Evolutionary conservation across 2,113 vertebrate species (phyloP).

Genomic region (Bufo gargarizans): DNA sequence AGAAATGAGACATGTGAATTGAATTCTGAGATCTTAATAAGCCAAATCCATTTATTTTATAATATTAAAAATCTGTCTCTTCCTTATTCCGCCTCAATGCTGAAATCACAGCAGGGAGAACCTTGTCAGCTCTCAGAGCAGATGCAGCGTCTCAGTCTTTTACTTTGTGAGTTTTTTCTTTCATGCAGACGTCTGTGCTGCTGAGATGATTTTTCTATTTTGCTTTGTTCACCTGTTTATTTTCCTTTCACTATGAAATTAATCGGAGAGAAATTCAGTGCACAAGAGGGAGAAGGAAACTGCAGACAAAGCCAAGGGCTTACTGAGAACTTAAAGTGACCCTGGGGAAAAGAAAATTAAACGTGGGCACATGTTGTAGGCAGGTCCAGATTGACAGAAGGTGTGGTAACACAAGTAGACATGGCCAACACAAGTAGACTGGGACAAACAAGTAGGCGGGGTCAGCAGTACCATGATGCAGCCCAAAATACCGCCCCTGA

Average conservation of each 20-base stretch:
- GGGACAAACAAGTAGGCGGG: no score
- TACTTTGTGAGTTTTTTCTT: background rate
- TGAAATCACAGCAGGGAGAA: slow-evolving; percentile 28
- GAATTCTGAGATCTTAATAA: slow-evolving; percentile 46
- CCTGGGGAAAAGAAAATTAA: no score
- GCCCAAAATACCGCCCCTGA: no score
- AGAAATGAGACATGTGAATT: slow-evolving; percentile 15
- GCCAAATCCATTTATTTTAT: slow-evolving; percentile 45
- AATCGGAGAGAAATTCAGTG: background rate
- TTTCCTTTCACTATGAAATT: background rate
- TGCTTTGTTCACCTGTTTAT: background rate
- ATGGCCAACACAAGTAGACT: no score
- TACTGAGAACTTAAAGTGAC: no score
- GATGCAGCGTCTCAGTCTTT: background rate
- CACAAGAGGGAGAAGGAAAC: background rate
- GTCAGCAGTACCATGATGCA: no score
- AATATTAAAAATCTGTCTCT: slow-evolving; percentile 23
- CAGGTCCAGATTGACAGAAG: no score
- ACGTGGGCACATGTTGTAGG: no score
- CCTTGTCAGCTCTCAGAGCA: background rate
- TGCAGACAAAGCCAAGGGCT: background rate
- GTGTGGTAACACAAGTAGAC: no score
- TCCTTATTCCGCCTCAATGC: background rate
- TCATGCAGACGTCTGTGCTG: background rate
- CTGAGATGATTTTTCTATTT: background rate